Base-by-base conservation (phyloP, 2,888 invertebrate genomes). In the Agonopterix subpropinquella region DNA sequence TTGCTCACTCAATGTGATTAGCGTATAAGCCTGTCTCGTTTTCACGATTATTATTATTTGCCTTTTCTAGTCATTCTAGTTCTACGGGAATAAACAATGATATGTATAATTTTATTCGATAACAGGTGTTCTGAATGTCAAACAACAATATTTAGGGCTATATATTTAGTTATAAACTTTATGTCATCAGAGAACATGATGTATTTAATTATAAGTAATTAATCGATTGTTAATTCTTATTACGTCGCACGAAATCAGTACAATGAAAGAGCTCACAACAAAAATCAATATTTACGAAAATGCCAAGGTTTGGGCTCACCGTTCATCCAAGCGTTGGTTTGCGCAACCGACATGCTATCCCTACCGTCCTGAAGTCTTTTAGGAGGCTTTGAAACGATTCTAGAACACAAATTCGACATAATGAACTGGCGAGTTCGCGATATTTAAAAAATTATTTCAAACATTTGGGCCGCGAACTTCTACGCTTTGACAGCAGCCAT, bases 271-370 rank as follows among this genome's bases (percentile, higher is more conserved):
- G 48, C 57, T 64, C 56, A 53, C 47, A 61, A 64, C 55, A 64
- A 68, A 70, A 42, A 74, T 77, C 76, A 74, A 77, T 74, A 76
- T 73, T 75, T 74, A 69, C 67, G 61, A 64, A 5, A 39, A 65
- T 35, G 59, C 54, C 54, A 57, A 65, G 51, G 13, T 13, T 13
- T 13, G 13, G 2, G 67, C 92, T 93, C 90, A 95, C 95, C 95
- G 80, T 95, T 95, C 90, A 95, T 94, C 95, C 95, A 96, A 69
- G 94, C 92, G 80, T 93, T 94, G 42, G 94, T 93, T 89, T 95
- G 95, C 48, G 94, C 92, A 64, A 95, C 93, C 56, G 93, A 91
- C 90, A 95, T 92, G 72, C 70, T 80, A 57, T 94, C 94, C 73
- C 93, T 76, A 68, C 90, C 91, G 73, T 94, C 94, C 71, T 93